A percentile compares a stretch with the other conserved stretches of the same genome.
phyloP scores from a whole-genome alignment of 2,888 invertebrate species.

The Andrena flavipes region DNA sequence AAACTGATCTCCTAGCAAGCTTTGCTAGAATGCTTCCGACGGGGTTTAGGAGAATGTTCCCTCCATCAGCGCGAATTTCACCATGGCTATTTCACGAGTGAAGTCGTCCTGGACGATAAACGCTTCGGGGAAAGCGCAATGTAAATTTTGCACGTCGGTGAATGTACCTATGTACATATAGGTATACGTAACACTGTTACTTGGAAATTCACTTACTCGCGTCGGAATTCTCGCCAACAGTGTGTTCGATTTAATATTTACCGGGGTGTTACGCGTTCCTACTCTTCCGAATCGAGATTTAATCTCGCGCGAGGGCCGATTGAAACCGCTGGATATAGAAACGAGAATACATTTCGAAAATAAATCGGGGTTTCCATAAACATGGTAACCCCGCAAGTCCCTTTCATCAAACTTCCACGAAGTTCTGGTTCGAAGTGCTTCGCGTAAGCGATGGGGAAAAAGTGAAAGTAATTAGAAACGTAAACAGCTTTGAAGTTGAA shows the following conservation, averaged over 20 bases:
- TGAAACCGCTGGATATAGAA: neutral
- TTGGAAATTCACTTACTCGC: neutral
- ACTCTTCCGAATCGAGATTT: neutral
- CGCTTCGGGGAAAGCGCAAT: neutral
- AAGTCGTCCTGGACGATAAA: constrained; percentile 2
- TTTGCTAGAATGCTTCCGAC: no score
- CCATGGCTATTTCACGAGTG: neutral
- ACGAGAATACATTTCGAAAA: neutral
- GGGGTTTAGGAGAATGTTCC: no score
- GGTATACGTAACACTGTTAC: constrained; percentile 9
- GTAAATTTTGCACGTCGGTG: constrained; percentile 6
- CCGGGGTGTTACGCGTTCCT: neutral
- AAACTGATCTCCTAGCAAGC: no score
- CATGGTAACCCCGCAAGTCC: neutral
- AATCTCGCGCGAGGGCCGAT: neutral
- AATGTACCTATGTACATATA: neutral
- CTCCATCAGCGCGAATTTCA: neutral
- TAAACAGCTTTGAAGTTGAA: no score
- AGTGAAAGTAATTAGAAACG: no score
- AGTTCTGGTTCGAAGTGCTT: neutral
- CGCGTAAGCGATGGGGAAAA: no score
- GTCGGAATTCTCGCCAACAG: no score
- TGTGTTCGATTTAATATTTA: constrained; percentile 29
- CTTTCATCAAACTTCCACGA: neutral
- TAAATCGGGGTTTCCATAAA: neutral